Percentiles rank a stretch among this genome's conserved stretches.
These are phyloP conservation scores for Caiman crocodilus DNA, from an alignment of 2,797 vertebrate species.

Conservation along the genomic window DNA sequence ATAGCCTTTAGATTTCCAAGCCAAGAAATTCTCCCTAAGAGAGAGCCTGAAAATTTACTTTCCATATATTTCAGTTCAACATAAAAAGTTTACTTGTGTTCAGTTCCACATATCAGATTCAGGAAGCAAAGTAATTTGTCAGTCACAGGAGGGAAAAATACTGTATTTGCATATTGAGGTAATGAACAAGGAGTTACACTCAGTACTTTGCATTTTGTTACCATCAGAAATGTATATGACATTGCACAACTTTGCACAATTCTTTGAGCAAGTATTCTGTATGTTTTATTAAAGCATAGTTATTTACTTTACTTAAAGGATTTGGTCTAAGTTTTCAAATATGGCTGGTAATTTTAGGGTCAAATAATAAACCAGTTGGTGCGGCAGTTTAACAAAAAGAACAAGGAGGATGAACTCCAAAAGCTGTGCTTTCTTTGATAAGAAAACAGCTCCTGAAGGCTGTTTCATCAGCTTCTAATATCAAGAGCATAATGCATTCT, in stretches of 20 bases:
- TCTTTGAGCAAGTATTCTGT: neutral
- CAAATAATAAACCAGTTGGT: conserved; percentile 4
- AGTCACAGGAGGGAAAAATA: neutral
- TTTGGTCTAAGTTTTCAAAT: conserved; percentile 38
- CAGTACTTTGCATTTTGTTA: neutral
- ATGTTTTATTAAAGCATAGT: neutral
- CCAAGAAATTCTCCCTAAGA: no score
- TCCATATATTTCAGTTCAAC: neutral
- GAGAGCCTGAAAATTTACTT: neutral
- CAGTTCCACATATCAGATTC: neutral
- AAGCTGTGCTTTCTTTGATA: neutral
- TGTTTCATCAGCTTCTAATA: neutral
- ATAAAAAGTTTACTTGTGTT: neutral
- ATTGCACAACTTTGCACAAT: neutral
- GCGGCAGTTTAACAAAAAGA: conserved; percentile 11
- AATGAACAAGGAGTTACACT: neutral
- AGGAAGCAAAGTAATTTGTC: neutral
- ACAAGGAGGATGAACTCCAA: neutral
- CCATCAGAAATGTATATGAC: no score
- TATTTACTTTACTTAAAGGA: conserved; percentile 24
- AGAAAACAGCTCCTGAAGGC: neutral
- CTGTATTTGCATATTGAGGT: neutral
- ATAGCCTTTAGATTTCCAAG: neutral
- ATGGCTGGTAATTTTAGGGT: neutral
- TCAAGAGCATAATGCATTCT: neutral